Base-by-base conservation (phyloP, 2,113 vertebrate species). In the Lipophrys pholis region DNA sequence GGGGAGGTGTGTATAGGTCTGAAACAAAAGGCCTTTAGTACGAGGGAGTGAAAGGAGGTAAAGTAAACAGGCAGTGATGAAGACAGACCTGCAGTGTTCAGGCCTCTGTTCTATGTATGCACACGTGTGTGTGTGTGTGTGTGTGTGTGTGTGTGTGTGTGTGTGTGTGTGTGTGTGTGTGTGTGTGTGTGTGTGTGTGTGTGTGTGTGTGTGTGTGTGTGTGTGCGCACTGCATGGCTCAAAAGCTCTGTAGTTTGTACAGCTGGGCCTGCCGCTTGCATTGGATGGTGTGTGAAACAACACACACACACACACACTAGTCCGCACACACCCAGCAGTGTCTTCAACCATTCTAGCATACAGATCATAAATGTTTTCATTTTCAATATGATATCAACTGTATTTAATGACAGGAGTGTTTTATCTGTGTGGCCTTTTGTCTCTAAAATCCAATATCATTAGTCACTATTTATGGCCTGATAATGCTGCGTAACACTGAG, bases 41-140 rank as follows among this genome's bases (percentile, higher is more conserved):
- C 96, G 93, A 92, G 92, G 89, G 89, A 92, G 87, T 92, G 93
- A 94, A 92, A 95, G 94, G 95, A 95, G 93, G 95, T 95, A 96
- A 95, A 95, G 94, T 95, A 96, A 96, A 95, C 93, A 96, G 94
- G 93, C 90, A 91, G 88, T 85, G 85, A 89, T 93, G 94, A 94
- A 87, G 94, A 95, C 94, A 94, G 89, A 94, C 94, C 91, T 94
- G 93, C 92, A 91, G 89, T 94, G 92, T 93, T 90, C 89, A 87
- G 92, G 92, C 86, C 90, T 80, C 92, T 94, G 93, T 94, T 82
- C 71, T 80, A 48, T 74, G 77, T 68, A 42, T 90, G 83, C 83
- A 85, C 83, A 84, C 91, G 90, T 92, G 90, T 80, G 84, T 87
- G 88, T 80, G 58, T 59, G 63, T 71, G 36, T 73, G 68, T 77